Percentiles rank a stretch among this genome's conserved stretches.
These are phyloP conservation scores for Apamea anceps DNA, from an alignment of 2,888 invertebrate genomes.

Conservation along the genomic window DNA sequence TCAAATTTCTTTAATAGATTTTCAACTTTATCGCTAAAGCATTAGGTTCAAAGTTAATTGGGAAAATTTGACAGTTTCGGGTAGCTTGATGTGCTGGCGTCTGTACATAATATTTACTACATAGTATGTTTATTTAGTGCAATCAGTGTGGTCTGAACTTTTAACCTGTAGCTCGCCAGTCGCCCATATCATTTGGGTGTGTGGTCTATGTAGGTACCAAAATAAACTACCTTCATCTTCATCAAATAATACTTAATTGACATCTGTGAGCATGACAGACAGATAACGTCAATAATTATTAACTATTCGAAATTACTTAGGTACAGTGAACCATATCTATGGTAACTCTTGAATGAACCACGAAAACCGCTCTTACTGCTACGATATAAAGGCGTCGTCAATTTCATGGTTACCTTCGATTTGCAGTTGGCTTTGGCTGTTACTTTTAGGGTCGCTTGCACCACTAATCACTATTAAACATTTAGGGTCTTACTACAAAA, in stretches of 20 bases:
- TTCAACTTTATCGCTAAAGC: no score
- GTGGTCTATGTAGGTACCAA: not conserved
- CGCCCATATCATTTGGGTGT: not conserved
- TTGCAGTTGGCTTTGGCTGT: no score
- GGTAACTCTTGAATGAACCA: not conserved
- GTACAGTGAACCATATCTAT: not conserved
- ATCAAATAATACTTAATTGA: not conserved
- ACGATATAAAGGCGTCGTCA: not conserved
- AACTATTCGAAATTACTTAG: not conserved
- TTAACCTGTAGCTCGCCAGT: not conserved
- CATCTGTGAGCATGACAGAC: not conserved
- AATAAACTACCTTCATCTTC: not conserved
- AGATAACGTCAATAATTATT: not conserved
- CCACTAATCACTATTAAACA: not conserved
- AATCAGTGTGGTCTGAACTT: constrained; percentile 18
- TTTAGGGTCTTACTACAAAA: no score
- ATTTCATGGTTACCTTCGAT: not conserved
- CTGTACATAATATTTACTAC: not conserved
- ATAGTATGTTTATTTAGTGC: not conserved
- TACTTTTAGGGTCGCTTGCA: not conserved
- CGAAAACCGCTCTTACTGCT: not conserved
- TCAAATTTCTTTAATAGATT: no score
- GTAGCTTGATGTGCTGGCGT: no score
- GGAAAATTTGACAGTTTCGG: no score
- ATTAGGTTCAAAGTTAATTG: no score